These are phyloP conservation scores for Fistularia tabacaria DNA, from an alignment of 2,797 vertebrate genomes.

Conservation along the genomic window DNA sequence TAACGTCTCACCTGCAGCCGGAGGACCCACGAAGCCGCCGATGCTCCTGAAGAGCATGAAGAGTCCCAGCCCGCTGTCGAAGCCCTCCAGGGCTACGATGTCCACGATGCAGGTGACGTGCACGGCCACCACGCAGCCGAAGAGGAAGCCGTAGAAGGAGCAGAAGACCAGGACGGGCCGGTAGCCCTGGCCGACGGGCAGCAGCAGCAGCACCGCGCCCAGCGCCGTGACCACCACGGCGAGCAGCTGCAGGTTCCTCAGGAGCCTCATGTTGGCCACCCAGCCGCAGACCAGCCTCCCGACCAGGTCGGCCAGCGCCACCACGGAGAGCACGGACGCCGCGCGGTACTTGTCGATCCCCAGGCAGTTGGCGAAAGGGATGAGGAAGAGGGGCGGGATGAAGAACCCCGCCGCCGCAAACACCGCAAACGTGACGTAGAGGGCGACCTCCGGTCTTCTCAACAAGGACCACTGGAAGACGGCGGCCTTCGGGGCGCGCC, in stretches of 20 bases:
- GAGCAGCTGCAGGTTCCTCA: conserved; percentile 71
- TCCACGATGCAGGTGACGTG: conserved; percentile 69
- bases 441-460: conserved; percentile 56
- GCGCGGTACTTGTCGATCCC: conserved; percentile 63
- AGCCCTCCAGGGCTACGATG: conserved; percentile 61
- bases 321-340: conserved; percentile 57
- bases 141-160: conserved; percentile 66
- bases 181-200: conserved; percentile 60
- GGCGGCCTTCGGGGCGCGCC: conserved; percentile 11
- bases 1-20: conserved; percentile 61
- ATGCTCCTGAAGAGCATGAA: conserved; percentile 71
- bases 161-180: conserved; percentile 51
- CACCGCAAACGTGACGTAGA: conserved; percentile 67
- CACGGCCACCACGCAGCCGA: conserved; percentile 66
- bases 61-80: conserved; percentile 67
- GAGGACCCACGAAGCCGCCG: conserved; percentile 63
- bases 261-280: conserved; percentile 60
- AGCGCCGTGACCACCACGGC: conserved; percentile 47
- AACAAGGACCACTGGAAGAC: conserved; percentile 59
- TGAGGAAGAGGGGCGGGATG: conserved; percentile 64
- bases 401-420: conserved; percentile 64
- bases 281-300: conserved; percentile 68
- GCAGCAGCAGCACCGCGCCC: conserved; percentile 60
- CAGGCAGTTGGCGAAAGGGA: conserved; percentile 57
- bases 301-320: conserved; percentile 60